phyloP scores from a whole-genome alignment of 2,888 invertebrate species.

The Eristalis pertinax region DNA sequence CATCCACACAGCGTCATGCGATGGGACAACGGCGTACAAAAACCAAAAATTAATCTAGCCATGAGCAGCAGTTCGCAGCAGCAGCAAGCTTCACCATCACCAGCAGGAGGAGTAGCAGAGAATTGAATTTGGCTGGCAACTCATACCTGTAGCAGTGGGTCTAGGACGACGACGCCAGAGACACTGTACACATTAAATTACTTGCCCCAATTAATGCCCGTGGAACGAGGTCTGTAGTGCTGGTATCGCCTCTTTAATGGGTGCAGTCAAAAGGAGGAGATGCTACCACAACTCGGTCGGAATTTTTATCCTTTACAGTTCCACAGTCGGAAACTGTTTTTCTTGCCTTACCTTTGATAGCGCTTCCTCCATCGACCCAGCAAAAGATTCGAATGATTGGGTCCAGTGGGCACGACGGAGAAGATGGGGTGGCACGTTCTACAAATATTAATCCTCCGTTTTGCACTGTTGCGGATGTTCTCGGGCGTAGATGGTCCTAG shows the following conservation, averaged over 20 bases:
- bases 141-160: slow-evolving; percentile 62
- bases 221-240: slow-evolving; percentile 57
- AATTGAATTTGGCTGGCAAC: not conserved
- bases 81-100: not conserved
- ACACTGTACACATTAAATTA: slow-evolving; percentile 61
- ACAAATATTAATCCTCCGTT: slow-evolving; percentile 71
- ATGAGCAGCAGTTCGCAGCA: slow-evolving; percentile 27
- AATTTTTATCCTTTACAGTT: slow-evolving; percentile 40
- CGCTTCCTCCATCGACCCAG: slow-evolving; percentile 42
- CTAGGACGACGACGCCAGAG: slow-evolving; percentile 35
- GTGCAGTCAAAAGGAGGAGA: slow-evolving; percentile 13
- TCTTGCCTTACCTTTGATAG: slow-evolving; percentile 56
- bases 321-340: slow-evolving; percentile 49
- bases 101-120: not conserved
- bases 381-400: not conserved
- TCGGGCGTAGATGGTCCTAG: slow-evolving; percentile 57
- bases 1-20: slow-evolving; percentile 46
- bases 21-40: slow-evolving; percentile 46
- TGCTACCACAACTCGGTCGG: slow-evolving; percentile 51
- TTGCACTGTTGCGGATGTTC: slow-evolving; percentile 71
- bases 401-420: not conserved
- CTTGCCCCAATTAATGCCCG: slow-evolving; percentile 63
- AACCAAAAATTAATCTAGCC: slow-evolving; percentile 54
- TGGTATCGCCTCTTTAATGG: slow-evolving; percentile 54
- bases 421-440: slow-evolving; percentile 47